phyloP scores from a whole-genome alignment of 2,888 invertebrate genomes.

The Drosophila borborema region DNA sequence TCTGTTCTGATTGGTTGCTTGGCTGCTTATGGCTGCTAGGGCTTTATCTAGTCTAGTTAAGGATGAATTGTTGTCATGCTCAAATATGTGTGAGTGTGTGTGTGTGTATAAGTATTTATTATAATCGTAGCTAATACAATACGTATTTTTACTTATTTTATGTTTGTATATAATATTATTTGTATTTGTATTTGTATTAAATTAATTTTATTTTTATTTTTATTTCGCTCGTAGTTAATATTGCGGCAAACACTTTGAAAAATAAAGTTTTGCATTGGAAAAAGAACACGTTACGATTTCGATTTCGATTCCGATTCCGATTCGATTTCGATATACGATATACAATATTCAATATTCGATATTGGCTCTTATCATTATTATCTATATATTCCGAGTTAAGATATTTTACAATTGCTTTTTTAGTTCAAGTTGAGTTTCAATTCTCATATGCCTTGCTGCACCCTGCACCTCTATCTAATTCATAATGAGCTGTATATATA shows the following conservation, averaged over 20 bases:
- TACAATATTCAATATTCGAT: conserved; percentile 26
- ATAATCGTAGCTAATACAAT: conserved; percentile 56
- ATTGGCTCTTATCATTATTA: conserved; percentile 12
- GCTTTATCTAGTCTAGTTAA: conserved; percentile 22
- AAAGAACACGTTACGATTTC: conserved; percentile 44
- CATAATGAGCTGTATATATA: conserved; percentile 31
- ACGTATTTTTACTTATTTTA: conserved; percentile 23
- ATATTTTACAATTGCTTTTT: conserved; percentile 74
- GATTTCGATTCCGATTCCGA: conserved; percentile 37
- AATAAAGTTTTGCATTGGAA: conserved; percentile 71
- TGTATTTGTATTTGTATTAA: conserved; percentile 12
- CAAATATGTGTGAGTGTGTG: neutral
- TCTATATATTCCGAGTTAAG: conserved; percentile 29
- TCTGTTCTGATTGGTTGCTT: conserved; percentile 19
- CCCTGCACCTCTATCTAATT: conserved; percentile 26
- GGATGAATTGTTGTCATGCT: conserved; percentile 42
- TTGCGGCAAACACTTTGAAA: conserved; percentile 74
- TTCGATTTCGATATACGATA: conserved; percentile 25
- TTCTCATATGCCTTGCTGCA: conserved; percentile 29
- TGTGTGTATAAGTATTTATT: conserved; percentile 32
- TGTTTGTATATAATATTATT: conserved; percentile 3
- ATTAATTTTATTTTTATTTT: no score
- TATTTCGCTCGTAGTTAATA: conserved; percentile 43
- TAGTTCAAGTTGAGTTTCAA: conserved; percentile 49
- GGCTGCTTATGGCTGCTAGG: conserved; percentile 58